Evolutionary conservation across 2,797 vertebrate species (phyloP), one percentile per base, ranked within the genome.

Genomic region (Pteropus rufus): DNA sequence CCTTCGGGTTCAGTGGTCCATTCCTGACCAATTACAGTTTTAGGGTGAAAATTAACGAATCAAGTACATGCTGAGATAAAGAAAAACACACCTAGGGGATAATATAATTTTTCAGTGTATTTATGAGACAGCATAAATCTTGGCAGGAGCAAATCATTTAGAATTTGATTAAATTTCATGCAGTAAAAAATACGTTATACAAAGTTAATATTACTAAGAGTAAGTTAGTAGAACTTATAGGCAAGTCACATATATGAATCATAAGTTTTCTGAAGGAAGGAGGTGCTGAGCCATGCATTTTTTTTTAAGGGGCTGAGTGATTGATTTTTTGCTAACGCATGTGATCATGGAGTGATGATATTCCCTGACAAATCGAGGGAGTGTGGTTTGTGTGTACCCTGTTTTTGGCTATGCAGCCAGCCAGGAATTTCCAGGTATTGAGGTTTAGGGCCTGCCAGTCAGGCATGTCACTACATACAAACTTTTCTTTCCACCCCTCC

Each of bases 81-180:
- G 72, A 21, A 56, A 62, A 80, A 85, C 65, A 39, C 18, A 26
- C 87, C 39, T 39, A 11, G 14, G 9, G 24, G n/a, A 39, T 52
- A 36, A 44, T 60, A 24, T 10, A 23, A 41, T 76, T 60, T 88
- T 44, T 52, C 60, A 52, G 15, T 44, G 49, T 85, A 41, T 64
- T 84, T 39, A 56, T 44, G 60, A 89, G 15, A 56, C 12, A 29
- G 19, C 23, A 9, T 34, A 67, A 67, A 69, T 86, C n/a, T 62
- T 69, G 54, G 44, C 54, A 49, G 4, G 39, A 69, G 72, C 73
- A 81, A 26, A 39, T 80, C 31, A 67, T 75, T 75, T 80, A 67
- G 44, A 67, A 91, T 92, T 80, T 80, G 73, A 69, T 65, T 87
- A 80, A 70, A 86, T 90, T 92, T 72, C 31, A 24, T 54, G n/a